A percentile compares a stretch with the other conserved stretches of the same genome.
Conservation (phyloP, 2,888 invertebrate species). For the Thumatha senex region DNA sequence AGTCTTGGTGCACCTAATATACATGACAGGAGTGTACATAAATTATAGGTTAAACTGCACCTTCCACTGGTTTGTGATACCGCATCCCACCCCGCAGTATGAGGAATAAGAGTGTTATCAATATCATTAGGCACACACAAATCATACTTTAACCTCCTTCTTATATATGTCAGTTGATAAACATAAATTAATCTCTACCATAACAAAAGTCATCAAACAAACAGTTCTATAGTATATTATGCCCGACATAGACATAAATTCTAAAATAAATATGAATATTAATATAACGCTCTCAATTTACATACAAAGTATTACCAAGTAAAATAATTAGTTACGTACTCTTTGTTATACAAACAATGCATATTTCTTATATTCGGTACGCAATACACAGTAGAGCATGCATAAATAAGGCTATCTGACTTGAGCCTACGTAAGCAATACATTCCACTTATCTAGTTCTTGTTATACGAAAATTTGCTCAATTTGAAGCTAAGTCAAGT, state of each 20-base stretch:
- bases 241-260: constrained; percentile 21
- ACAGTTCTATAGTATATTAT: not conserved
- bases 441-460: not conserved
- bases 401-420: not conserved
- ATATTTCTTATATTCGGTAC: constrained; percentile 22
- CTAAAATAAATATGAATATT: constrained; percentile 41
- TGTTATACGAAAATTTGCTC: not conserved
- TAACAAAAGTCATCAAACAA: not conserved
- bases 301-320: constrained; percentile 48
- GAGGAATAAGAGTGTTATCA: too few relatives aligned
- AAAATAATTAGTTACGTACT: constrained; percentile 41
- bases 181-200: too few relatives aligned
- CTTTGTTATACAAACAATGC: constrained; percentile 41
- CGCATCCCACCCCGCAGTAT: too few relatives aligned
- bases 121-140: too few relatives aligned
- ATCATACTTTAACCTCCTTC: too few relatives aligned
- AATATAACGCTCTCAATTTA: constrained; percentile 39
- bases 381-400: constrained; percentile 9
- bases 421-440: not conserved
- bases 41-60: too few relatives aligned
- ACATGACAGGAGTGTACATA: too few relatives aligned
- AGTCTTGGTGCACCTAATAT: too few relatives aligned
- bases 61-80: too few relatives aligned
- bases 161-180: too few relatives aligned
- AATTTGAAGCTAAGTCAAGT: too few relatives aligned